Conservation (phyloP, 2,797 vertebrate species). For the Helicolenus hilgendorfi region DNA sequence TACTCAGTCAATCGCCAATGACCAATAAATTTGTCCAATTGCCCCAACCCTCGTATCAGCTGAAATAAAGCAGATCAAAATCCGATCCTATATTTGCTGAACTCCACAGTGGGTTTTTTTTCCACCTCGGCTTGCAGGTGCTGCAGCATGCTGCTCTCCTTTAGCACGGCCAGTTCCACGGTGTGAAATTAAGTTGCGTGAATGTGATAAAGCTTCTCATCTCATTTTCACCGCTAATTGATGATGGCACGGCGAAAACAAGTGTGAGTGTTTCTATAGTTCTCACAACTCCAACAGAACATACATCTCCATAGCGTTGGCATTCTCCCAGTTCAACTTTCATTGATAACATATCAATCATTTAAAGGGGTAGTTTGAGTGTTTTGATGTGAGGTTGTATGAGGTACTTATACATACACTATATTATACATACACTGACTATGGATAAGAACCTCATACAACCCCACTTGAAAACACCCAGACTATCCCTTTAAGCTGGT, state of each 20-base stretch:
- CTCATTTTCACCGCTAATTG: neutral
- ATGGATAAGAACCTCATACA: too few relatives aligned
- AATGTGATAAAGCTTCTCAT: neutral
- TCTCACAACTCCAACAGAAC: neutral
- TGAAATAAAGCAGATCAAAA: neutral
- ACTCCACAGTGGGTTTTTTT: neutral
- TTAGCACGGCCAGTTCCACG: neutral
- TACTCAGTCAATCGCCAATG: too few relatives aligned
- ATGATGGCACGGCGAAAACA: too few relatives aligned
- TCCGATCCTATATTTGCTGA: neutral
- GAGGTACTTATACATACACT: too few relatives aligned
- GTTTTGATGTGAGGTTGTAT: too few relatives aligned
- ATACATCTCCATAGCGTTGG: neutral
- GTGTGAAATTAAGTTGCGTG: neutral
- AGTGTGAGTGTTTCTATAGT: neutral
- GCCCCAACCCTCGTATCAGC: too few relatives aligned
- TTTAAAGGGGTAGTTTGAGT: too few relatives aligned
- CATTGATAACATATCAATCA: neutral
- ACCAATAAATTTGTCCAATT: too few relatives aligned
- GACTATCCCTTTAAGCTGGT: neutral
- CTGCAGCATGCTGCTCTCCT: neutral
- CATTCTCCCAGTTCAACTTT: neutral
- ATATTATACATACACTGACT: too few relatives aligned
- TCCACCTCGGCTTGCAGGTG: too few relatives aligned
- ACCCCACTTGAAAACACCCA: too few relatives aligned